These are phyloP conservation scores for Trachemys scripta DNA, from an alignment of 2,113 vertebrate species.

Conservation along the genomic window DNA sequence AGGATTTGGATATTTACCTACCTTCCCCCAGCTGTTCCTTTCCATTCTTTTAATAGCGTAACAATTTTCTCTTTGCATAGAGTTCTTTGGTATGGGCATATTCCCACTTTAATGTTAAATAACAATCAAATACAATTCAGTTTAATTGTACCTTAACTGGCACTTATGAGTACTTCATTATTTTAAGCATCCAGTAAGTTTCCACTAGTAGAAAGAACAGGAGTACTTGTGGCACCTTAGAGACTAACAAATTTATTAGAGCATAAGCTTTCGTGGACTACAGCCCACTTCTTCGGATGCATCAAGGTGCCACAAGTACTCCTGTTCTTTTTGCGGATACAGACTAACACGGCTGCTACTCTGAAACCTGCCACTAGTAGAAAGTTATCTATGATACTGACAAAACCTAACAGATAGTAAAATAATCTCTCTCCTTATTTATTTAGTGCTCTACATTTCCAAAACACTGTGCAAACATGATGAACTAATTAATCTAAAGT, in stretches of 20 bases:
- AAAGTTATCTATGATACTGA: neutral
- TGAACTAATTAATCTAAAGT: conserved; percentile 55
- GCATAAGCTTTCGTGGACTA: too few relatives aligned
- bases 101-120: neutral
- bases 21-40: neutral
- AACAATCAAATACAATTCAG: neutral
- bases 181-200: neutral
- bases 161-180: neutral
- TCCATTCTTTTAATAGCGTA: neutral
- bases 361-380: neutral
- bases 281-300: too few relatives aligned
- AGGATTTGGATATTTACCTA: neutral
- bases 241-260: too few relatives aligned
- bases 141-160: neutral
- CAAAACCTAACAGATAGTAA: neutral
- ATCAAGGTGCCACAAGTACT: too few relatives aligned
- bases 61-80: neutral
- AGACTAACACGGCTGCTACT: too few relatives aligned
- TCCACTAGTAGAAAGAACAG: neutral
- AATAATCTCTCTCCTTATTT: neutral
- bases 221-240: too few relatives aligned
- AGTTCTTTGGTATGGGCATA: neutral
- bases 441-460: conserved; percentile 51
- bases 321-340: too few relatives aligned
- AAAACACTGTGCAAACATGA: conserved; percentile 6